These are phyloP conservation scores for Eurystomus gularis DNA, from an alignment of 2,113 vertebrate genomes.

Conservation along the genomic window DNA sequence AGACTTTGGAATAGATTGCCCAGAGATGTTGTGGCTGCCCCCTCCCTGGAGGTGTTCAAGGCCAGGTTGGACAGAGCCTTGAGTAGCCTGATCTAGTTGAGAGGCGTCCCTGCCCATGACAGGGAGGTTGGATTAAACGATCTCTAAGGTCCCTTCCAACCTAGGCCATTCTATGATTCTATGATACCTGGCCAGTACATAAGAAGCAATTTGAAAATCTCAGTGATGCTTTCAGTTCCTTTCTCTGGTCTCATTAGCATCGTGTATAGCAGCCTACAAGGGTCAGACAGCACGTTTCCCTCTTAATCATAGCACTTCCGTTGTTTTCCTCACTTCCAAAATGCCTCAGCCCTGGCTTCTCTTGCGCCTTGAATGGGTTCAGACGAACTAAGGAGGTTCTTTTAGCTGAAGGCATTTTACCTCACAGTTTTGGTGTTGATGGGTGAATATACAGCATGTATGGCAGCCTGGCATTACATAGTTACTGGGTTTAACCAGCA, in stretches of 20 bases:
- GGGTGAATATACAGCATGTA: too few species aligned
- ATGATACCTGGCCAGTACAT: background rate
- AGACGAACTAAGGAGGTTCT: background rate
- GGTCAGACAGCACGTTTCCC: background rate
- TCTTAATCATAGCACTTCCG: background rate
- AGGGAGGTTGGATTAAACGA: too few species aligned
- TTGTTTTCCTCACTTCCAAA: background rate
- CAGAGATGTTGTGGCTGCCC: too few species aligned
- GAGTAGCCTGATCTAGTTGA: too few species aligned
- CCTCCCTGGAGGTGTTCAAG: too few species aligned
- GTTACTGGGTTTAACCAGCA: background rate
- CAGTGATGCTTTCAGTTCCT: background rate
- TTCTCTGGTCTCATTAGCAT: background rate
- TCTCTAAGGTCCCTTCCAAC: too few species aligned
- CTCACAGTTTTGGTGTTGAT: background rate
- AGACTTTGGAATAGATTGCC: too few species aligned
- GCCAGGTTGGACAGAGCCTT: too few species aligned
- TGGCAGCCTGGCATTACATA: background rate
- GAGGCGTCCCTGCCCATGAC: too few species aligned
- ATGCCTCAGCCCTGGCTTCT: background rate
- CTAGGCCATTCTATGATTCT: too few species aligned
- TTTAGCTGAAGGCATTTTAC: background rate
- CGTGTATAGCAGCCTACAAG: background rate
- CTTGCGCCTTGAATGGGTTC: background rate
- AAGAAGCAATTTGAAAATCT: conserved; percentile 12